A percentile compares a stretch with the other conserved stretches of the same genome.
These are phyloP conservation scores for Dugesia japonica DNA, from an alignment of 2,888 invertebrate genomes.

Conservation along the genomic window DNA sequence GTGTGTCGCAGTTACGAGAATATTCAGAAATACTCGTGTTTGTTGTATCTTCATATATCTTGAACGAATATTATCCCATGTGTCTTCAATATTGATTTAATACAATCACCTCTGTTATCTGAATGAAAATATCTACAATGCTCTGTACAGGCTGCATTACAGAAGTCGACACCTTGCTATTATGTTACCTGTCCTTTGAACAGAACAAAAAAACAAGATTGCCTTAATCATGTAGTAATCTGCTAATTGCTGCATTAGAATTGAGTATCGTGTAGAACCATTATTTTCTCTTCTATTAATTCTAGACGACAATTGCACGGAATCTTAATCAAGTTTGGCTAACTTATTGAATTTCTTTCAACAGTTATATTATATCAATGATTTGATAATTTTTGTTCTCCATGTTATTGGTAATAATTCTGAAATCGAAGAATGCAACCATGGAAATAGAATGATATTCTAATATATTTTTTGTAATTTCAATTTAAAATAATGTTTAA, in stretches of 20 bases:
- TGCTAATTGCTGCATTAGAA: slow-evolving; percentile 20
- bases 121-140: slow-evolving; percentile 16
- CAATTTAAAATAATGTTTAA: too few species aligned
- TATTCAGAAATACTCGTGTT: slow-evolving; percentile 3
- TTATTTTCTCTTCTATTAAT: slow-evolving; percentile 20
- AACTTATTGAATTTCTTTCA: slow-evolving; percentile 7
- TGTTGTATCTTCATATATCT: slow-evolving; percentile 12
- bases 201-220: not conserved
- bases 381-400: slow-evolving; percentile 7
- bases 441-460: too few species aligned
- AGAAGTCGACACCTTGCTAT: slow-evolving; percentile 20
- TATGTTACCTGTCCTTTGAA: slow-evolving; percentile 11
- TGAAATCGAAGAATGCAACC: not conserved
- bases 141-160: not conserved
- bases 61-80: slow-evolving; percentile 20
- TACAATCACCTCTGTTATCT: slow-evolving; percentile 20
- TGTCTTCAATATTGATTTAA: slow-evolving; percentile 20
- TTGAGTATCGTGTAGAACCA: slow-evolving; percentile 20
- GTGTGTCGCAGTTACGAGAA: not conserved
- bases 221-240: slow-evolving; percentile 11
- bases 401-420: not conserved
- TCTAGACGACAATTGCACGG: slow-evolving; percentile 10
- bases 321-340: slow-evolving; percentile 4
- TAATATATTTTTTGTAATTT: too few species aligned
- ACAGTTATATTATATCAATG: not conserved